Base-by-base conservation (phyloP, 2,888 invertebrate species). In the Latheticus oryzae region DNA sequence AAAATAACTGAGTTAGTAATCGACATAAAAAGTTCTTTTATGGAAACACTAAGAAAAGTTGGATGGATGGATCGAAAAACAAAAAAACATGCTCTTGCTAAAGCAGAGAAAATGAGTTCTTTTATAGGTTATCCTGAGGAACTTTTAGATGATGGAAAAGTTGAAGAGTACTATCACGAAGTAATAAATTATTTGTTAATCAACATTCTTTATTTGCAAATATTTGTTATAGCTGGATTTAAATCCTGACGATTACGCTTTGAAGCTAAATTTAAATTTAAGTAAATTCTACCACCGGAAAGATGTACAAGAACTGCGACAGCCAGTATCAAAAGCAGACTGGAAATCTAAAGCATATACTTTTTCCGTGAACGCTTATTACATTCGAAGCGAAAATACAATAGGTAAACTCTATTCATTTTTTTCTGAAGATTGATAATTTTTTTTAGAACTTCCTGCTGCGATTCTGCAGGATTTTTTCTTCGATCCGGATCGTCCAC, bases 381-480 rank as follows among this genome's bases (percentile, higher is more conserved):
- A 84, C 62, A 78, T 78, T 12, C 76, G 80, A 2, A 72, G 78
- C 1, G 82, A 83, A 62, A 85, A 85, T 65, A 81, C 80, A 62
- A 84, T 85, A 63, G 79, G 84, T 84, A 72, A 78, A 81, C 21
- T 33, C 4, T n/a, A 40, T 19, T 5, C 21, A 19, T 19, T 19
- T 19, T 19, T 19, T 19, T 2, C 3, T 3, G 2, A 30, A 2
- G 21, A 28, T 24, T 1, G 9, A 13, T n/a, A 4, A 24, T 24
- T 5, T 17, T 15, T 52, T 52, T 3, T 13, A 59, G 59, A 59
- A 33, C 9, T 93, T 78, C 93, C 93, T 0, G 93, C 93, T 64
- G 93, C 92, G 54, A 92, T 93, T 61, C 81, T 94, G 1, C 93
- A 93, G 81, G 92, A 91, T 1, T 85, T 87, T 1, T 93, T 93